phyloP scores from a whole-genome alignment of 1,140 invertebrate genomes.

The Doryteuthis pealeii region DNA sequence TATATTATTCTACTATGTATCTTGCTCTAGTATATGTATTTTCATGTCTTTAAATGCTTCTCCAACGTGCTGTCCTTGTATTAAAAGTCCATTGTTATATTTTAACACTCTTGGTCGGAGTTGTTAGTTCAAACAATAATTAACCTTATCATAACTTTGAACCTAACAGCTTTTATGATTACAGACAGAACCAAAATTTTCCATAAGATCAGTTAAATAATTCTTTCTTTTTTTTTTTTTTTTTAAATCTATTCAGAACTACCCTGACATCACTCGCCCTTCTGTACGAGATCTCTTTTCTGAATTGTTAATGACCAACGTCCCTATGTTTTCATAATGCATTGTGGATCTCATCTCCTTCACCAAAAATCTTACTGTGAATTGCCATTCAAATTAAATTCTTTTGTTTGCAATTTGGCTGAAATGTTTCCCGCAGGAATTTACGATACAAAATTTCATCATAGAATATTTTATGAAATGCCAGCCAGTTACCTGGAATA shows the following conservation, averaged over 20 bases:
- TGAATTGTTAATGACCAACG: conserved; percentile 47
- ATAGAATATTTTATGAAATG: conserved; percentile 58
- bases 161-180: too few relatives aligned
- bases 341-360: conserved; percentile 62
- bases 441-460: conserved; percentile 65
- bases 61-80: too few relatives aligned
- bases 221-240: too few relatives aligned
- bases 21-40: too few relatives aligned
- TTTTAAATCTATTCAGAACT: background rate
- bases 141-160: too few relatives aligned
- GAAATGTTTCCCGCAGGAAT: conserved; percentile 63
- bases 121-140: too few relatives aligned
- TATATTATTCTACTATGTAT: too few relatives aligned
- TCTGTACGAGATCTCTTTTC: conserved; percentile 54
- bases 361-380: conserved; percentile 63
- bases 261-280: conserved; percentile 6
- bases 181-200: too few relatives aligned
- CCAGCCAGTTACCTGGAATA: conserved; percentile 63
- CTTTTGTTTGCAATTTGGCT: conserved; percentile 61
- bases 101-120: too few relatives aligned
- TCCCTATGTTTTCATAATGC: conserved; percentile 64
- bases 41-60: too few relatives aligned
- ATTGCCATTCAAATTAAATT: conserved; percentile 56
- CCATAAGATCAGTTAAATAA: too few relatives aligned
- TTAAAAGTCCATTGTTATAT: too few relatives aligned